Conservation (phyloP, 2,888 invertebrate genomes). For the Lasioglossum lativentre region DNA sequence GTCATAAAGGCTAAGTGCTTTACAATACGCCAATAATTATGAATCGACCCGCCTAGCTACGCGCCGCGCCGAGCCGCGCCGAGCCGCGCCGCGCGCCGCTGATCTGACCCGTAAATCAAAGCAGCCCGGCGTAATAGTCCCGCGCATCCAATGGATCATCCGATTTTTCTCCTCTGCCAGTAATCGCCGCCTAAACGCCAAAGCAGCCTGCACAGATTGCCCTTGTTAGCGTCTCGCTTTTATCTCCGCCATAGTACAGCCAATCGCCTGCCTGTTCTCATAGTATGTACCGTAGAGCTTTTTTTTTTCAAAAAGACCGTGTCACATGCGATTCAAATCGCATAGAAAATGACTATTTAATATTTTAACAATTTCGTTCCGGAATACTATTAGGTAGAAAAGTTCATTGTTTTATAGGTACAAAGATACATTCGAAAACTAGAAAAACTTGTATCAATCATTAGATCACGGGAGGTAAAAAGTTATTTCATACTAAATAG, state of each 20-base stretch:
- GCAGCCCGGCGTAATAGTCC: conserved; percentile 21
- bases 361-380: not conserved
- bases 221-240: conserved; percentile 2
- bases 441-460: too few relatives aligned
- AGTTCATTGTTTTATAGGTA: too few relatives aligned
- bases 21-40: conserved; percentile 64
- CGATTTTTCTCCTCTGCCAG: not conserved
- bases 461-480: too few relatives aligned
- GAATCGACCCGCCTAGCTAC: conserved; percentile 41
- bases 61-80: not conserved
- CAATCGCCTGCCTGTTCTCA: not conserved
- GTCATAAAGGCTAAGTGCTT: conserved; percentile 65
- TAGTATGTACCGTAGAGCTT: not conserved
- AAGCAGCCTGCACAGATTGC: not conserved
- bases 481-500: too few relatives aligned
- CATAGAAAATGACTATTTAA: not conserved
- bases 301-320: not conserved
- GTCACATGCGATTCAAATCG: not conserved
- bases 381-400: too few relatives aligned
- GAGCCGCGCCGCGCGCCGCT: conserved; percentile 3
- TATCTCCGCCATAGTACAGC: not conserved
- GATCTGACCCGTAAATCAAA: conserved; percentile 50
- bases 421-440: too few relatives aligned
- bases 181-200: not conserved
- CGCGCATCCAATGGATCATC: conserved; percentile 8